These are phyloP conservation scores for Seriola rivoliana DNA, from an alignment of 2,113 vertebrate genomes.

Conservation along the genomic window DNA sequence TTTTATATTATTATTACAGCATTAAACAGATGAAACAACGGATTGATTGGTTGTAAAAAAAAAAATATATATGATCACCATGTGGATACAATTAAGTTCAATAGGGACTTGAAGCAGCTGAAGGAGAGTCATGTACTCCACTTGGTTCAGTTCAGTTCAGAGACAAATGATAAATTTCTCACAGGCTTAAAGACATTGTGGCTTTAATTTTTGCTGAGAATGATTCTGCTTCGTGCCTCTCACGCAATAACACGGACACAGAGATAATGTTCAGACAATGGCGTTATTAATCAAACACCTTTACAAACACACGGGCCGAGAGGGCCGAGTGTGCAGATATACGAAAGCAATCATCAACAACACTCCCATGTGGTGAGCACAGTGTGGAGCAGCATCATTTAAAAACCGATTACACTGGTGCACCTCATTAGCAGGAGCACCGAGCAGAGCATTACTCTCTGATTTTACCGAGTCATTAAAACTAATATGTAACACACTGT, in stretches of 20 bases:
- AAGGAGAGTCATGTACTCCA: no score
- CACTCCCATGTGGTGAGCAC: background rate
- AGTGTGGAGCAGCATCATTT: slow-evolving; percentile 23
- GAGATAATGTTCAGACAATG: slow-evolving; percentile 1
- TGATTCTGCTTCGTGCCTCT: background rate
- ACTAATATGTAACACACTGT: background rate
- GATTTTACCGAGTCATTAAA: slow-evolving; percentile 24
- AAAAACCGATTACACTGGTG: slow-evolving; percentile 23
- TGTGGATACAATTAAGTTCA: no score
- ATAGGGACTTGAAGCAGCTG: no score
- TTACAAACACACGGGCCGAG: slow-evolving; percentile 12
- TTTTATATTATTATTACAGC: no score
- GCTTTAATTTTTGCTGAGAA: background rate
- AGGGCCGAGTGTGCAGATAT: slow-evolving; percentile 8
- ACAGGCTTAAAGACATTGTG: background rate
- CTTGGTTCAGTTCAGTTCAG: no score
- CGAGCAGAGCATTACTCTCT: background rate
- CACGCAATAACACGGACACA: background rate
- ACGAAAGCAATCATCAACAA: slow-evolving; percentile 9
- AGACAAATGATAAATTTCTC: background rate
- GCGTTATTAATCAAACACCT: slow-evolving; percentile 21
- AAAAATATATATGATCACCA: no score
- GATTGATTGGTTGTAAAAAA: no score
- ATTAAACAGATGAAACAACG: no score
- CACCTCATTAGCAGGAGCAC: background rate